phyloP scores from a whole-genome alignment of 2,113 vertebrate species.

The Cebidichthys violaceus region DNA sequence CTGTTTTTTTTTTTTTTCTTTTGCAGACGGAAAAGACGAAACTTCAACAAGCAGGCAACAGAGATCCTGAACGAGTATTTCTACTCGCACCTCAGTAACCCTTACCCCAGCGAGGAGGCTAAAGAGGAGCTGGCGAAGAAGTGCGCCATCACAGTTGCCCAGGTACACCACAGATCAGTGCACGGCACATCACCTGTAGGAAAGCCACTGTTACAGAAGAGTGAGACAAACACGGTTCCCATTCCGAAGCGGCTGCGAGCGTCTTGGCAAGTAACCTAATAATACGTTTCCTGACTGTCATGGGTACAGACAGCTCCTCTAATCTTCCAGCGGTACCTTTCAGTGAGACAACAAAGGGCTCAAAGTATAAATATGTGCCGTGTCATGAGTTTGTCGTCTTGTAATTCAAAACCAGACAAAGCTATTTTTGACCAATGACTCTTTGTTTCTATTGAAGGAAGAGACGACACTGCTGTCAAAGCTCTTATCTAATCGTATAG shows the following conservation, averaged over 20 bases:
- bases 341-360: slow-evolving; percentile 55
- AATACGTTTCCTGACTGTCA: slow-evolving; percentile 52
- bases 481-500: slow-evolving; percentile 18
- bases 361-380: slow-evolving; percentile 50
- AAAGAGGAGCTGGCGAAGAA: slow-evolving; percentile 99
- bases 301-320: slow-evolving; percentile 63
- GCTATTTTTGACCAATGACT: slow-evolving; percentile 63
- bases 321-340: slow-evolving; percentile 56
- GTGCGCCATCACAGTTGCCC: slow-evolving; percentile 98
- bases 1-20: slow-evolving; percentile 13
- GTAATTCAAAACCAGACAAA: slow-evolving; percentile 60
- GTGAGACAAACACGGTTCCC: slow-evolving; percentile 5
- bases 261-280: slow-evolving; percentile 53
- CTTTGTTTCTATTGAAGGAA: slow-evolving; percentile 47
- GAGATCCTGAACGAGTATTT: slow-evolving; percentile 99
- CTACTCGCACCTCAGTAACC: slow-evolving; percentile 99
- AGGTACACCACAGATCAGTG: slow-evolving; percentile 84
- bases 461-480: slow-evolving; percentile 23
- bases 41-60: slow-evolving; percentile 99
- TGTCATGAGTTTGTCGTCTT: slow-evolving; percentile 45
- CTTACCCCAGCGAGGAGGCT: slow-evolving; percentile 99
- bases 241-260: slow-evolving; percentile 39
- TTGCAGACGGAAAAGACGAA: slow-evolving; percentile 95
- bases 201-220: slow-evolving; percentile 1
- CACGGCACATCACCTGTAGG: slow-evolving; percentile 42